These are phyloP conservation scores for Balanococcus diminutus DNA, from an alignment of 2,888 invertebrate species.

Conservation along the genomic window DNA sequence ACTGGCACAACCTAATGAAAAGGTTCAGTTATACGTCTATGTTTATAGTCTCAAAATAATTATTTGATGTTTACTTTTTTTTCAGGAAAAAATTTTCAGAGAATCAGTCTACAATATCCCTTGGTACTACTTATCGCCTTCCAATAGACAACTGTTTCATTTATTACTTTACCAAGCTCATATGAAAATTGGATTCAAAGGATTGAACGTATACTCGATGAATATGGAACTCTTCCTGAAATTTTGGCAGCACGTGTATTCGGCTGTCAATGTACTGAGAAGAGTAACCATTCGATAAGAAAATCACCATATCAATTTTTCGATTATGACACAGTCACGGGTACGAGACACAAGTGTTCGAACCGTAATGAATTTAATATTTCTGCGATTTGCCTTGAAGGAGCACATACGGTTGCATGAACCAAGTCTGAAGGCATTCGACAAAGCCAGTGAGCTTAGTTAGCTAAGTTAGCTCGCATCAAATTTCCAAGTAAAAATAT, in stretches of 20 bases:
- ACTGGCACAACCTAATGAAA: too few relatives aligned
- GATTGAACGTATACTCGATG: not conserved
- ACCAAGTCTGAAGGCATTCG: too few relatives aligned
- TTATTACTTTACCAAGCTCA: not conserved
- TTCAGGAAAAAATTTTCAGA: not conserved
- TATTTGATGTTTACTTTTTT: not conserved
- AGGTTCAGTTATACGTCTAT: not conserved
- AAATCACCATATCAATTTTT: not conserved
- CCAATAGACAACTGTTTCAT: not conserved
- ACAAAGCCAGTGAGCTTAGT: too few relatives aligned
- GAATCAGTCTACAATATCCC: not conserved
- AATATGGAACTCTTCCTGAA: not conserved
- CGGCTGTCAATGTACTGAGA: not conserved
- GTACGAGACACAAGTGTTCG: too few relatives aligned
- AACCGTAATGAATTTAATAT: too few relatives aligned
- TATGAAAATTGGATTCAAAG: not conserved
- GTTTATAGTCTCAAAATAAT: not conserved
- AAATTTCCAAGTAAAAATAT: too few relatives aligned
- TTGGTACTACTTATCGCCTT: not conserved
- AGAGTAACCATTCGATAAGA: not conserved
- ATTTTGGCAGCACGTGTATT: not conserved
- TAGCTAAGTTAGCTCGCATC: too few relatives aligned
- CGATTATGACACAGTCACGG: not conserved
- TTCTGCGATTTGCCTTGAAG: too few relatives aligned
- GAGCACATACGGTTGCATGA: too few relatives aligned